Evolutionary conservation across 1,140 invertebrate species (phyloP).

Genomic region (Mycetomoellerius zeteki): DNA sequence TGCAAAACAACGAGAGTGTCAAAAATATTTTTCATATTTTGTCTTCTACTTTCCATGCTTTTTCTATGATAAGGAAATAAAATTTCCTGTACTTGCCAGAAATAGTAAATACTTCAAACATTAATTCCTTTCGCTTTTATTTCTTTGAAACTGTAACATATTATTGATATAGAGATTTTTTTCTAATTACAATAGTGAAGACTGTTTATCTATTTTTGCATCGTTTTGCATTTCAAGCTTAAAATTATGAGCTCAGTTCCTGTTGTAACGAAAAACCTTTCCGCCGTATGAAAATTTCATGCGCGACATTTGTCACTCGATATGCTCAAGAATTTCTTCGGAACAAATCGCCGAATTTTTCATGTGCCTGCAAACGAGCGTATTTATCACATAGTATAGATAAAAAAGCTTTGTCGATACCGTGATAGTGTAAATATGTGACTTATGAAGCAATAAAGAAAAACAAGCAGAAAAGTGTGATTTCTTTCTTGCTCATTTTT

Average conservation of each 20-base stretch:
- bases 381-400: not conserved
- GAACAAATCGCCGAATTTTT: constrained; percentile 43
- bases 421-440: constrained; percentile 53
- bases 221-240: constrained; percentile 25
- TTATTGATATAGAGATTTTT: not conserved
- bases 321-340: constrained; percentile 19
- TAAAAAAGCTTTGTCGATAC: constrained; percentile 22
- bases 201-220: not conserved
- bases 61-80: not conserved
- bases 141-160: not conserved
- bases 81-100: not conserved
- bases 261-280: not conserved
- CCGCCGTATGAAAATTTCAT: constrained; percentile 15
- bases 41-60: not conserved
- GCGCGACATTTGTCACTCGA: not conserved
- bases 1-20: constrained; percentile 2
- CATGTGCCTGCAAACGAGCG: constrained; percentile 41
- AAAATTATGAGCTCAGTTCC: constrained; percentile 14
- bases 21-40: constrained; percentile 18
- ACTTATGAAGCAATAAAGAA: constrained; percentile 45
- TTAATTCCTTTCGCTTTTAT: not conserved
- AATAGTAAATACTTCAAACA: not conserved
- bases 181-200: not conserved
- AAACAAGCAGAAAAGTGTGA: not conserved
- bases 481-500: not conserved